Evolutionary conservation across 2,113 vertebrate genomes (phyloP).

Genomic region (Pavo muticus): DNA sequence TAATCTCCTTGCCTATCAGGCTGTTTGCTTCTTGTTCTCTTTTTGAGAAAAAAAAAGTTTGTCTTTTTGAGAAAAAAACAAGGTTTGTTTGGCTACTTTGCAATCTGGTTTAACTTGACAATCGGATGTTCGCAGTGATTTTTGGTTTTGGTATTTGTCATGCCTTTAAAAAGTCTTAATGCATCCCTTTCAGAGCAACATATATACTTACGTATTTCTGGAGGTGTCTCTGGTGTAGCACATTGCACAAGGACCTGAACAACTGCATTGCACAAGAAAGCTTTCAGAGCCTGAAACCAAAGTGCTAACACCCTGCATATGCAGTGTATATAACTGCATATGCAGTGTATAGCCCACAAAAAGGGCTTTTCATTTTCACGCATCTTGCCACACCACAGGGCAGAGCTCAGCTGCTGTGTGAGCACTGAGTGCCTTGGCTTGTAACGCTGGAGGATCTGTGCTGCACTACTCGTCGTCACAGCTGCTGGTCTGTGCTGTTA

Average conservation of each 20-base stretch:
- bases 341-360: too few species aligned
- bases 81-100: neutral
- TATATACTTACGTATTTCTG: neutral
- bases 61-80: neutral
- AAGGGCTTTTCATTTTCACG: neutral
- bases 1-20: neutral
- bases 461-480: accelerated
- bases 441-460: neutral
- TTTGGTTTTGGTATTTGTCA: neutral
- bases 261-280: neutral
- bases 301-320: too few species aligned
- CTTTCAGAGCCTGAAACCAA: neutral
- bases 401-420: neutral
- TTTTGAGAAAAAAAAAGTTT: neutral
- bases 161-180: neutral
- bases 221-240: neutral
- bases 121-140: neutral
- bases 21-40: neutral
- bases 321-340: too few species aligned
- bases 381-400: neutral
- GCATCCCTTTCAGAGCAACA: neutral
- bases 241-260: neutral
- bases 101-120: neutral
- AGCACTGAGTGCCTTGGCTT: neutral
- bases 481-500: neutral